These are phyloP conservation scores for Malurus cyaneus DNA, from an alignment of 2,113 vertebrate genomes.

Conservation along the genomic window DNA sequence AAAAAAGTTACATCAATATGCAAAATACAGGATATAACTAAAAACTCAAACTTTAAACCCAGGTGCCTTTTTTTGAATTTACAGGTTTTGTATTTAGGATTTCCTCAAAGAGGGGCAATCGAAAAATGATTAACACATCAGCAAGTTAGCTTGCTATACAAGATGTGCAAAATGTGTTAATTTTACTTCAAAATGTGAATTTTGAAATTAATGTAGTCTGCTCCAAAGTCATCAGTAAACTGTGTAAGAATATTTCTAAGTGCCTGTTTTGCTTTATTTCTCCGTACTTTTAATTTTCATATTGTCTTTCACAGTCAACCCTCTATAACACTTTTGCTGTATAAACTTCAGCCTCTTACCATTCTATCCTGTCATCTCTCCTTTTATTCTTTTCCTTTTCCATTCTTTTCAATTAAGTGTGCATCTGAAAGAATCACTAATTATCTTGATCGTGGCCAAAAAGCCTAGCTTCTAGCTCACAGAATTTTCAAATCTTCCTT, in stretches of 20 bases:
- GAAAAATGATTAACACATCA: not conserved
- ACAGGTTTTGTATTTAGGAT: not conserved
- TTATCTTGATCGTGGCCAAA: not conserved
- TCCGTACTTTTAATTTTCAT: not conserved
- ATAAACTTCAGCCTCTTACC: not conserved
- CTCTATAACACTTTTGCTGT: not conserved
- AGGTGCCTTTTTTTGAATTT: not conserved
- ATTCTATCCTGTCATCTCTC: too few species aligned
- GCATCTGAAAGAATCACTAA: not conserved
- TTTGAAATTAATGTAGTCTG: not conserved
- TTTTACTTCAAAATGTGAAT: not conserved
- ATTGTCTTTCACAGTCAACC: not conserved
- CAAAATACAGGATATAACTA: not conserved
- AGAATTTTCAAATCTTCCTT: not conserved
- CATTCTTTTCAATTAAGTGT: not conserved
- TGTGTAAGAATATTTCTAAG: not conserved
- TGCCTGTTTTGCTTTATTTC: not conserved
- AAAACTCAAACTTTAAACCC: not conserved
- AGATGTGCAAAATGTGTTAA: not conserved
- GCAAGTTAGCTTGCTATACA: not conserved
- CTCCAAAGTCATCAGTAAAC: not conserved
- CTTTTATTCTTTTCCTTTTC: not conserved
- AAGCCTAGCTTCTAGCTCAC: not conserved
- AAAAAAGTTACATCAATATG: not conserved
- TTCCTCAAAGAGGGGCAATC: not conserved